These are phyloP conservation scores for Aradophagus sp. DNA, from an alignment of 1,140 invertebrate genomes.

Conservation along the genomic window DNA sequence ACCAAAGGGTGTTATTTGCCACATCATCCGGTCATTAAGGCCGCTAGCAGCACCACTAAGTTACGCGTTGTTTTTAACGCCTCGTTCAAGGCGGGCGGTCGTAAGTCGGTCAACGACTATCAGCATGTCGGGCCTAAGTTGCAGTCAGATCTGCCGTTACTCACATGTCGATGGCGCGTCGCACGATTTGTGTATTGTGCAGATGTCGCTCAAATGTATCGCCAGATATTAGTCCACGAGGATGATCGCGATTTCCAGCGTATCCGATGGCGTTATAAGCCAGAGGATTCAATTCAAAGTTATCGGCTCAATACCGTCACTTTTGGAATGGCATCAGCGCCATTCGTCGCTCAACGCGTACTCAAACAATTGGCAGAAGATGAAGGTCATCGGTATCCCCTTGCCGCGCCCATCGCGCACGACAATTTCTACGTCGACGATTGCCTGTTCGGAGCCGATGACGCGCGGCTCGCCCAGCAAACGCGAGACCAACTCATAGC, in stretches of 20 bases:
- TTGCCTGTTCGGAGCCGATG: slow-evolving; percentile 1
- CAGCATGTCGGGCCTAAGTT: not conserved
- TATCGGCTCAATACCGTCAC: slow-evolving; percentile 1
- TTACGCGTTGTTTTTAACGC: too few species aligned
- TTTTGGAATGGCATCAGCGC: slow-evolving; percentile 1
- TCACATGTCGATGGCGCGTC: not conserved
- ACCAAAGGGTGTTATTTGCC: not conserved
- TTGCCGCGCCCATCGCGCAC: not conserved
- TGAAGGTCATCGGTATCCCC: slow-evolving; percentile 1
- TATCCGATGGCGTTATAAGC: not conserved
- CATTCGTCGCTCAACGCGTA: not conserved
- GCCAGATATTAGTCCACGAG: slow-evolving; percentile 5
- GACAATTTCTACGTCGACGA: not conserved
- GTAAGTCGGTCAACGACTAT: not conserved
- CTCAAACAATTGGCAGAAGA: not conserved
- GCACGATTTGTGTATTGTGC: not conserved
- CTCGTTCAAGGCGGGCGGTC: too few species aligned
- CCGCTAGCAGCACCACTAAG: too few species aligned
- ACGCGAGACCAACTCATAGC: not conserved
- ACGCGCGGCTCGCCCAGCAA: not conserved
- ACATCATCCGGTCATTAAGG: too few species aligned
- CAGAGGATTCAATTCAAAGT: not conserved
- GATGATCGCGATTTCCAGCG: slow-evolving; percentile 4
- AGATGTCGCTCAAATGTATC: slow-evolving; percentile 10
- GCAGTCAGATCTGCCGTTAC: not conserved